Base-by-base conservation (phyloP, 2,113 vertebrate species). In the Pelusios castaneus region DNA sequence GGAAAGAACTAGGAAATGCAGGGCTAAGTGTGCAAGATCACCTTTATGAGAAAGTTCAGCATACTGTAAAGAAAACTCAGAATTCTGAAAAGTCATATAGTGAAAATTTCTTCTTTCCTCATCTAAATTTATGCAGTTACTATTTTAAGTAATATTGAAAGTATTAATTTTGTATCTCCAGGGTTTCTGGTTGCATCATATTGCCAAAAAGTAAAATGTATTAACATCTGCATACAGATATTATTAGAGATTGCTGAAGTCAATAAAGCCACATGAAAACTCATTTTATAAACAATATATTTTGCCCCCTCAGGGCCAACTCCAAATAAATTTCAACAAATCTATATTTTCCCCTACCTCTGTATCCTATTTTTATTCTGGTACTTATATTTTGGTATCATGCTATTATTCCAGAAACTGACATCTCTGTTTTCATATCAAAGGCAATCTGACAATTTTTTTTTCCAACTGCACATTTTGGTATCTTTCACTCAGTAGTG, bases 1-100 rank as follows among this genome's bases (percentile, higher is more conserved):
- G 41, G 6, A 89, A 4, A 91, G 38, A 11, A 83, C 58, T 88
- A 78, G 80, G 82, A 89, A 91, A 85, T 29, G 92, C 58, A 86
- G 89, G 34, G 11, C 55, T 94, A 1, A 14, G 47, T 55, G 63
- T n/a, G 84, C 5, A 80, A 89, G 43, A 1, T 0, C 29, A 93
- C 51, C 86, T 63, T 89, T 94, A 29, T 14, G 70, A 34, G 13
- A 82, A 63, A 10, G 11, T 8, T 25, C 51, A 24, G 19, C 2
- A 5, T 31, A 88, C 31, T 17, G 24, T 51, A 51, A 16, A 70
- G 5, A 24, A 45, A 80, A 88, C n/a, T 88, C 67, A 94, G 56
- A 9, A 83, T 60, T 77, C 58, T 0, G 0, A 89, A 81, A 5
- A 63, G 63, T 63, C 22, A 60, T 0, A n/a, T 76, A 31, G 67